These are phyloP conservation scores for Brachyhypopomus occidentalis DNA, from an alignment of 2,113 vertebrate genomes.

Conservation along the genomic window DNA sequence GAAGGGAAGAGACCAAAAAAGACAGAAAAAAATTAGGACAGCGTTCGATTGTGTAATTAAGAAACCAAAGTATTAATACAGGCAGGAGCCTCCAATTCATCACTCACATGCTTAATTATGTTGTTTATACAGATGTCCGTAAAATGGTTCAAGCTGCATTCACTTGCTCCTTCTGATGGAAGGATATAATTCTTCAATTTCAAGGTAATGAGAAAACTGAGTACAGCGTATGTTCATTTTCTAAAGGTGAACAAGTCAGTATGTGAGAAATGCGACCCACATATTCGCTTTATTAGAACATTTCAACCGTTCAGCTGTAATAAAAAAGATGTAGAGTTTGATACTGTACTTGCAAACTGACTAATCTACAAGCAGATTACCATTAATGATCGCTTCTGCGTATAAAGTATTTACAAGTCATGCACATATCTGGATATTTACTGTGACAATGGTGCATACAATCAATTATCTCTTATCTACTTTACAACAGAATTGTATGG, in stretches of 20 bases:
- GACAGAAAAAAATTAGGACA: conserved; percentile 61
- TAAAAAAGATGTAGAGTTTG: neutral
- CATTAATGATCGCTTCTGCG: conserved; percentile 4
- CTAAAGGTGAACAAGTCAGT: conserved; percentile 36
- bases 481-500: neutral
- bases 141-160: conserved; percentile 60
- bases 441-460: neutral
- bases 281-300: neutral
- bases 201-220: conserved; percentile 51
- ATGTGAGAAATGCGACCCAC: neutral
- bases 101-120: conserved; percentile 76
- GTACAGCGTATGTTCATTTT: conserved; percentile 46
- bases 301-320: conserved; percentile 8
- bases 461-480: neutral
- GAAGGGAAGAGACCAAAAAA: conserved; percentile 37
- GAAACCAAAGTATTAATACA: conserved; percentile 73
- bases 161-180: conserved; percentile 55
- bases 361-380: conserved; percentile 1
- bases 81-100: conserved; percentile 72
- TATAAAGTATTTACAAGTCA: neutral
- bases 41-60: conserved; percentile 73
- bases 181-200: conserved; percentile 57
- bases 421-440: neutral
- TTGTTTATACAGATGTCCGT: conserved; percentile 77
- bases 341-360: neutral